A percentile compares a stretch with the other conserved stretches of the same genome.
Evolutionary conservation across 2,797 vertebrate genomes (phyloP).

Genomic region (Spheniscus humboldti): DNA sequence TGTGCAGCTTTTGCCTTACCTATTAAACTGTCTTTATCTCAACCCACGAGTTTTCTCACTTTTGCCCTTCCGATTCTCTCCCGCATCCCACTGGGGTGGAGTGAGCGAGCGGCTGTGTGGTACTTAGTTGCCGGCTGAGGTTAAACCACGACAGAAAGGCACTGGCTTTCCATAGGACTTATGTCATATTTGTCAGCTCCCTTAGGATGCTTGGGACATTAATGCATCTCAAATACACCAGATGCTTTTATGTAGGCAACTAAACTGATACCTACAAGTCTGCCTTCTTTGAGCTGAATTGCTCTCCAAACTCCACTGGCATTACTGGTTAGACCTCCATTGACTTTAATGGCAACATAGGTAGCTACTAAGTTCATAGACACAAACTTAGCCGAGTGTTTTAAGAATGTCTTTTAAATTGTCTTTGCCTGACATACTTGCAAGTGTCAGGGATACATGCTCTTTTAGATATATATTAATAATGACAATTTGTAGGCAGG

Average conservation of each 20-base stretch:
- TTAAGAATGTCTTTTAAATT: neutral
- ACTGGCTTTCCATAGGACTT: neutral
- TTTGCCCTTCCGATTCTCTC: no score
- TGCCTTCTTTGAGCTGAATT: neutral
- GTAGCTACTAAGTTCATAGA: neutral
- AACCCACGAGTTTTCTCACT: no score
- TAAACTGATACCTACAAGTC: neutral
- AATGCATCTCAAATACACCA: neutral
- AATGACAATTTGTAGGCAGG: neutral
- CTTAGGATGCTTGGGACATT: neutral
- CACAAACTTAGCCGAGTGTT: neutral
- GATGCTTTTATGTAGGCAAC: neutral
- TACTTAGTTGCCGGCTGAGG: no score
- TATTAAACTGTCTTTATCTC: no score
- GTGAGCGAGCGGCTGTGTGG: no score
- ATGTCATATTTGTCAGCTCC: neutral
- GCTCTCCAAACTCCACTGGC: neutral
- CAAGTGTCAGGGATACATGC: neutral
- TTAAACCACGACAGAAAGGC: neutral
- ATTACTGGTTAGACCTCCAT: neutral
- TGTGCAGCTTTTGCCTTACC: no score
- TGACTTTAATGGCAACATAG: neutral
- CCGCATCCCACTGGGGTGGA: no score
- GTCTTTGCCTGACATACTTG: neutral
- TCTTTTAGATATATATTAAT: neutral